Conservation (phyloP, 2,888 invertebrate species). For the Therioaphis trifolii region DNA sequence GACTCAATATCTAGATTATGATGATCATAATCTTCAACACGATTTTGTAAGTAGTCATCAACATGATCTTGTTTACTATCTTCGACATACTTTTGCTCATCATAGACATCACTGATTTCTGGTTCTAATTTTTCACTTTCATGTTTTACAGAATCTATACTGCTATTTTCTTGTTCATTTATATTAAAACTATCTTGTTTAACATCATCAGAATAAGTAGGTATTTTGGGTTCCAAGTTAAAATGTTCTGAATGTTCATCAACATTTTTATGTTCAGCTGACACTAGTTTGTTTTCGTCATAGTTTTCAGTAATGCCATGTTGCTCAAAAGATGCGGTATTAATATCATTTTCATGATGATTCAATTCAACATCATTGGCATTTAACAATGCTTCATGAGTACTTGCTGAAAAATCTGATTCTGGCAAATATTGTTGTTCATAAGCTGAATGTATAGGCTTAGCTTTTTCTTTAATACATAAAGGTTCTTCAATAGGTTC, state of each 20-base stretch:
- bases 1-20: not conserved
- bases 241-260: not conserved
- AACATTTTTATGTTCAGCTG: not conserved
- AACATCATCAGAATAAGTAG: not conserved
- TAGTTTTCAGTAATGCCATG: not conserved
- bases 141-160: not conserved
- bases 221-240: not conserved
- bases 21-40: not conserved
- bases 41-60: not conserved
- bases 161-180: conserved; percentile 34
- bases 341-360: not conserved
- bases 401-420: conserved; percentile 53
- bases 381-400: conserved; percentile 54
- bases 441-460: conserved; percentile 29
- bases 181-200: not conserved
- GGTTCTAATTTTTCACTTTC: not conserved
- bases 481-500: conserved; percentile 51
- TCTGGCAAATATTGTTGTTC: conserved; percentile 57
- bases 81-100: not conserved
- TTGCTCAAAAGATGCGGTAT: not conserved
- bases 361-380: not conserved
- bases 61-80: conserved; percentile 3
- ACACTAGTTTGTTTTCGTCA: not conserved
- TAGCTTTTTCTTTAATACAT: conserved; percentile 46
- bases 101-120: not conserved